Conservation (phyloP, 2,888 invertebrate species). For the Formica aserva region DNA sequence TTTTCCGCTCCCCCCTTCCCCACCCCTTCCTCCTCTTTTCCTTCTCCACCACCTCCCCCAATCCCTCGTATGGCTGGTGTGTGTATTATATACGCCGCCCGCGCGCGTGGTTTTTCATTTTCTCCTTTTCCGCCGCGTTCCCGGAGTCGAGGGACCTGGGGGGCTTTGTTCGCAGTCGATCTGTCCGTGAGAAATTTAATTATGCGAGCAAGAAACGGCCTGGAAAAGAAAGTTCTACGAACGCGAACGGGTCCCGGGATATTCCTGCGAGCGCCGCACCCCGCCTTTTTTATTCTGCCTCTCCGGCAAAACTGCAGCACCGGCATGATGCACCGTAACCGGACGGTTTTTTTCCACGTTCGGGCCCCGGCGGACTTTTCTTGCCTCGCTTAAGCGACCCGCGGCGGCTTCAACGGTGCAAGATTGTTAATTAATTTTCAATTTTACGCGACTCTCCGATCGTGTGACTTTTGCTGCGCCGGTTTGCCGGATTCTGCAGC, state of each 20-base stretch:
- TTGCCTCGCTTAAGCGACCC: constrained; percentile 36
- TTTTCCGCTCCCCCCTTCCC: constrained; percentile 46
- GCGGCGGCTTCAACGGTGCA: constrained; percentile 29
- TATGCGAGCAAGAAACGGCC: constrained; percentile 52
- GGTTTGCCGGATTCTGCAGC: constrained; percentile 47
- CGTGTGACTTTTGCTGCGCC: constrained; percentile 43
- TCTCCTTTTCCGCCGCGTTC: neutral
- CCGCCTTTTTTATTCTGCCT: constrained; percentile 40
- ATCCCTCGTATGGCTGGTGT: neutral
- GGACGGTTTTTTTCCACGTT: constrained; percentile 10
- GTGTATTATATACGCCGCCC: constrained; percentile 12
- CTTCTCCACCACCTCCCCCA: neutral
- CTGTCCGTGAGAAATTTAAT: constrained; percentile 52
- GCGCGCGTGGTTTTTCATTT: constrained; percentile 14
- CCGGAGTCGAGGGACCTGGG: neutral
- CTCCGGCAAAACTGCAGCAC: constrained; percentile 39
- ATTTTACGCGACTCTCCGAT: constrained; percentile 51
- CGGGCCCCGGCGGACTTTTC: constrained; percentile 29
- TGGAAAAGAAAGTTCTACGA: constrained; percentile 43
- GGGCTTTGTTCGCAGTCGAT: constrained; percentile 45
- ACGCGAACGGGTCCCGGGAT: constrained; percentile 32
- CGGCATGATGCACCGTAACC: constrained; percentile 53
- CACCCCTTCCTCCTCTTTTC: neutral
- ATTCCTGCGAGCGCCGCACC: constrained; percentile 37
- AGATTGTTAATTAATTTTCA: constrained; percentile 61